phyloP scores from a whole-genome alignment of 2,113 vertebrate genomes.

The Gavialis gangeticus region DNA sequence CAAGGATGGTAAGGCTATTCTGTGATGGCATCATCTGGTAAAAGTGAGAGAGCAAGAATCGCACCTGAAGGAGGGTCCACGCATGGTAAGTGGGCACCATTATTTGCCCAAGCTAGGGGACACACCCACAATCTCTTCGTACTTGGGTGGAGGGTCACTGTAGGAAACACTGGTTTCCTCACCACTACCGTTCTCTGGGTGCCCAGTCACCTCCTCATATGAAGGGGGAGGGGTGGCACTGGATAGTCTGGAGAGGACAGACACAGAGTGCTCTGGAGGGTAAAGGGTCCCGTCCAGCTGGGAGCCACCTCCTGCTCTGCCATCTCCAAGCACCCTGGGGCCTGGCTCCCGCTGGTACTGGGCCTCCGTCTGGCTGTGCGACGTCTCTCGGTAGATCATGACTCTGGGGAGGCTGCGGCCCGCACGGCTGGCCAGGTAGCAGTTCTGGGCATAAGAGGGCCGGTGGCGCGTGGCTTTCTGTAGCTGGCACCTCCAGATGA shows the following conservation, averaged over 20 bases:
- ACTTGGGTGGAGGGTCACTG: slow-evolving; percentile 88
- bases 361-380: slow-evolving; percentile 77
- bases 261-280: slow-evolving; percentile 81
- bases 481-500: slow-evolving; percentile 93
- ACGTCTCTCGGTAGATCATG: slow-evolving; percentile 86
- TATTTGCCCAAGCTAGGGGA: slow-evolving; percentile 66
- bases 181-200: slow-evolving; percentile 85
- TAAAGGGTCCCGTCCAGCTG: slow-evolving; percentile 81
- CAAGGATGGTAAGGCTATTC: slow-evolving; percentile 80
- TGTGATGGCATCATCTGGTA: slow-evolving; percentile 73
- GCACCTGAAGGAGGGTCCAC: slow-evolving; percentile 2
- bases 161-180: slow-evolving; percentile 86
- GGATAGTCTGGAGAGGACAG: slow-evolving; percentile 84
- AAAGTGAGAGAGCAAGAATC: not conserved
- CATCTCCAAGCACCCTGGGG: slow-evolving; percentile 40
- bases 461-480: slow-evolving; percentile 90
- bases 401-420: slow-evolving; percentile 88
- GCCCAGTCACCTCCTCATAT: slow-evolving; percentile 91
- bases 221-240: slow-evolving; percentile 90
- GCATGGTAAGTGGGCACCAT: not conserved
- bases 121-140: slow-evolving; percentile 88
- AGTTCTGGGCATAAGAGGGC: slow-evolving; percentile 88
- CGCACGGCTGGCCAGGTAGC: slow-evolving; percentile 85
- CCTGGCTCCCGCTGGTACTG: slow-evolving; percentile 57
- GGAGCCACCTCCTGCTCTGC: slow-evolving; percentile 43